Conservation (phyloP, 2,113 vertebrate species). For the Sinocyclocheilus grahami region DNA sequence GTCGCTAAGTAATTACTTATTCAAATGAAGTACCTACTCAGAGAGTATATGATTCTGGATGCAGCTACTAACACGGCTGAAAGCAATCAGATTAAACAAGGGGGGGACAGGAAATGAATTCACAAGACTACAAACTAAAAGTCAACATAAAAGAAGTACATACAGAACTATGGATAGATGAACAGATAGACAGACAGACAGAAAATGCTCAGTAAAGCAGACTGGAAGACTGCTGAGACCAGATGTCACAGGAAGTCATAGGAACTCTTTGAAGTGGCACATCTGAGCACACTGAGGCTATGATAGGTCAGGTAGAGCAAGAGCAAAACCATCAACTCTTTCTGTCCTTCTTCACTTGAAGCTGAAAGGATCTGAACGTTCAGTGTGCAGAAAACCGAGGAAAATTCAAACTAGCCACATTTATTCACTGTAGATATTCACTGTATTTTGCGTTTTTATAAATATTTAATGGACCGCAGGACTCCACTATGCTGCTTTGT, state of each 20-base stretch:
- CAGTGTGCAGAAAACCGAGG: background rate
- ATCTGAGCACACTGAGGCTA: background rate
- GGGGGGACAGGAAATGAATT: too few species aligned
- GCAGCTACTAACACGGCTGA: too few species aligned
- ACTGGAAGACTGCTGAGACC: background rate
- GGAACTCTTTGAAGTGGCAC: background rate
- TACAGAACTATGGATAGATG: too few species aligned
- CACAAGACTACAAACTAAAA: too few species aligned
- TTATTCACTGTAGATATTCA: background rate
- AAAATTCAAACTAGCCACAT: background rate
- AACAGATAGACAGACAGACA: too few species aligned
- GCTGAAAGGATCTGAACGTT: background rate
- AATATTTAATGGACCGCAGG: slow-evolving; percentile 32
- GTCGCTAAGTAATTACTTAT: too few species aligned
- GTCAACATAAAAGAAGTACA: too few species aligned
- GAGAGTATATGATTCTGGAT: too few species aligned
- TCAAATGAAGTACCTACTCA: too few species aligned
- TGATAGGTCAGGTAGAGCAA: slow-evolving; percentile 12
- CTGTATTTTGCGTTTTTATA: slow-evolving; percentile 11
- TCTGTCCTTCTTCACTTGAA: background rate
- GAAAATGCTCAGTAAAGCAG: background rate
- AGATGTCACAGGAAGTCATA: slow-evolving; percentile 1
- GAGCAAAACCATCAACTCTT: background rate
- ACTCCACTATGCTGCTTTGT: slow-evolving; percentile 32
- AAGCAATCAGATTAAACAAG: too few species aligned